phyloP scores from a whole-genome alignment of 2,113 vertebrate genomes.

The Panthera leo region DNA sequence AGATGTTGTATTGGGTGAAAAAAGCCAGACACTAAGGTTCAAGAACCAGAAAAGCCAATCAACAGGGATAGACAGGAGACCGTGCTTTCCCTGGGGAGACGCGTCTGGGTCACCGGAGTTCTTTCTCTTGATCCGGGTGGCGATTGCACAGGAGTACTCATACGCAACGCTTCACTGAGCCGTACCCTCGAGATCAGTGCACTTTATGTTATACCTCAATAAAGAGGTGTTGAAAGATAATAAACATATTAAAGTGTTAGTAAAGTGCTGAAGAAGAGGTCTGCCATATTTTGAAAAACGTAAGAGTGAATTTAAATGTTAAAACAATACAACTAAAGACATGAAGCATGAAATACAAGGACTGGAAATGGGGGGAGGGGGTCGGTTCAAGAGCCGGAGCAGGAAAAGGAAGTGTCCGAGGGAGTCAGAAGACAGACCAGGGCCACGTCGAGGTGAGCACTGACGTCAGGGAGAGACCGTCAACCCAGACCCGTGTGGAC shows the following conservation, averaged over 20 bases:
- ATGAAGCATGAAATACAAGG: background rate
- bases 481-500: background rate
- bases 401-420: background rate
- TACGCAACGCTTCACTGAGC: background rate
- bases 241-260: background rate
- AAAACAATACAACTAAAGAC: slow-evolving; percentile 21
- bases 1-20: background rate
- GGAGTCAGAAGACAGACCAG: background rate
- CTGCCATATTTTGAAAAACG: background rate
- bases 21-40: background rate
- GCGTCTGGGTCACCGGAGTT: background rate
- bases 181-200: background rate
- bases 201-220: background rate
- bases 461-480: background rate
- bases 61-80: background rate
- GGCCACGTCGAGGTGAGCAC: background rate
- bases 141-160: background rate
- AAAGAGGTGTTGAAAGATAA: background rate
- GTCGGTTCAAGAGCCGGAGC: background rate
- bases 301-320: background rate
- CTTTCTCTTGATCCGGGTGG: background rate
- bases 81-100: background rate
- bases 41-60: background rate
- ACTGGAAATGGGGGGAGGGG: background rate
- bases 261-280: background rate